These are phyloP conservation scores for Dryas iulia DNA, from an alignment of 1,140 invertebrate species.

Conservation along the genomic window DNA sequence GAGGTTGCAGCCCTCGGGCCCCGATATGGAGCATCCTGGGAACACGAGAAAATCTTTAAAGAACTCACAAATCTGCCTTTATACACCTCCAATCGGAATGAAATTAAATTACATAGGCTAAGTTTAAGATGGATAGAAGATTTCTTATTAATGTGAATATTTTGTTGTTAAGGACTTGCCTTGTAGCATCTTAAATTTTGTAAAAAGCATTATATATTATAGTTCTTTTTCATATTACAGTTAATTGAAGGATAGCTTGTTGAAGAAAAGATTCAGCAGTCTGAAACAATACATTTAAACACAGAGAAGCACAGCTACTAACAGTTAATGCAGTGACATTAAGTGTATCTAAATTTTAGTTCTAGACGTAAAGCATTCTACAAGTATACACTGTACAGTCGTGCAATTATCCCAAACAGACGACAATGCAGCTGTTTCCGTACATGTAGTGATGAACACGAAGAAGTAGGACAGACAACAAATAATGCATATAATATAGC, in stretches of 20 bases:
- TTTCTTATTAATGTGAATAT: neutral
- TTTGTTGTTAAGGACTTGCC: neutral
- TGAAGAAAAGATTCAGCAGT: slow-evolving; percentile 6
- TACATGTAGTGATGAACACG: neutral
- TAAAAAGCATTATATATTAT: too few relatives aligned
- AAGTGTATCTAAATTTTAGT: slow-evolving; percentile 7
- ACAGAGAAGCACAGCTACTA: slow-evolving; percentile 25
- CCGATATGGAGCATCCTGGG: slow-evolving; percentile 95
- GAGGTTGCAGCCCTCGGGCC: slow-evolving; percentile 99
- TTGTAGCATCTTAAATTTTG: too few relatives aligned
- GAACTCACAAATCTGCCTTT: slow-evolving; percentile 80
- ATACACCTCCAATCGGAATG: slow-evolving; percentile 53
- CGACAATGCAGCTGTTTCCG: neutral
- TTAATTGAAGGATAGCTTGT: neutral
- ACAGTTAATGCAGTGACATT: slow-evolving; percentile 13
- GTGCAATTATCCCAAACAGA: slow-evolving; percentile 24
- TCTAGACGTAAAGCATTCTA: slow-evolving; percentile 30
- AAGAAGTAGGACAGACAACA: neutral
- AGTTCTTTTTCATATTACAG: too few relatives aligned
- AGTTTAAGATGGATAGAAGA: neutral
- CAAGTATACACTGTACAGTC: slow-evolving; percentile 22
- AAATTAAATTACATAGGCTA: neutral
- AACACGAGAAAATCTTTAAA: slow-evolving; percentile 85
- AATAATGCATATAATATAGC: neutral
- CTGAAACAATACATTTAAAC: slow-evolving; percentile 24